Percentiles rank a stretch among this genome's conserved stretches.
Conservation (phyloP, 2,888 invertebrate genomes). For the Phengaris alcon region DNA sequence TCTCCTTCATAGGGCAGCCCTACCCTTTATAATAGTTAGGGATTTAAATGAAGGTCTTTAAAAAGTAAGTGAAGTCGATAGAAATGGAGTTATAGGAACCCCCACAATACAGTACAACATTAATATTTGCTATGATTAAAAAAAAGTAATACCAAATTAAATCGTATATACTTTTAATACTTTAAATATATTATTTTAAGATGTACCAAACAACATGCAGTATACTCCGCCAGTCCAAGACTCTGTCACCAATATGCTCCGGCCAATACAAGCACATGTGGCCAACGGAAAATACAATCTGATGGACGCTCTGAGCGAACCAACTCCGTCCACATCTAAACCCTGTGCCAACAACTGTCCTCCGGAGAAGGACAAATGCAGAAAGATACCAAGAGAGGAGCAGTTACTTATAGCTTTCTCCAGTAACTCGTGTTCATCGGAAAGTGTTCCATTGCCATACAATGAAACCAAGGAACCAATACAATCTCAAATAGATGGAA, state of each 20-base stretch:
- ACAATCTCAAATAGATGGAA: constrained; percentile 47
- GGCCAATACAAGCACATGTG: constrained; percentile 31
- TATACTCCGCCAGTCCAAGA: constrained; percentile 62
- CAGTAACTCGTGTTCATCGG: constrained; percentile 58
- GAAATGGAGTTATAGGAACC: no score
- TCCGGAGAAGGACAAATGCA: constrained; percentile 45
- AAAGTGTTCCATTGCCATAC: constrained; percentile 50
- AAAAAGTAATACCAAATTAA: no score
- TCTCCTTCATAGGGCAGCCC: no score
- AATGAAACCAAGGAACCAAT: constrained; percentile 43
- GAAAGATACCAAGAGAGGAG: constrained; percentile 50
- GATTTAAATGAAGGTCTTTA: no score
- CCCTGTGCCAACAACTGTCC: constrained; percentile 52
- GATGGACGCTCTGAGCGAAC: constrained; percentile 61
- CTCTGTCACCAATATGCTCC: constrained; percentile 29
- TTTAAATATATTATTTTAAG: constrained; percentile 42
- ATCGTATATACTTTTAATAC: no score
- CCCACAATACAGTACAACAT: no score
- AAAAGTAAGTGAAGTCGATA: no score
- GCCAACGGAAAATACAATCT: constrained; percentile 36
- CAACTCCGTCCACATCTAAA: constrained; percentile 54
- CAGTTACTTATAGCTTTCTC: constrained; percentile 62
- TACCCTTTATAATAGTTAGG: no score
- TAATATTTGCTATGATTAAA: no score
- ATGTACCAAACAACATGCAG: constrained; percentile 45